A percentile compares a stretch with the other conserved stretches of the same genome.
Conservation (phyloP, 2,113 vertebrate genomes). For the Calyptomena viridis region DNA sequence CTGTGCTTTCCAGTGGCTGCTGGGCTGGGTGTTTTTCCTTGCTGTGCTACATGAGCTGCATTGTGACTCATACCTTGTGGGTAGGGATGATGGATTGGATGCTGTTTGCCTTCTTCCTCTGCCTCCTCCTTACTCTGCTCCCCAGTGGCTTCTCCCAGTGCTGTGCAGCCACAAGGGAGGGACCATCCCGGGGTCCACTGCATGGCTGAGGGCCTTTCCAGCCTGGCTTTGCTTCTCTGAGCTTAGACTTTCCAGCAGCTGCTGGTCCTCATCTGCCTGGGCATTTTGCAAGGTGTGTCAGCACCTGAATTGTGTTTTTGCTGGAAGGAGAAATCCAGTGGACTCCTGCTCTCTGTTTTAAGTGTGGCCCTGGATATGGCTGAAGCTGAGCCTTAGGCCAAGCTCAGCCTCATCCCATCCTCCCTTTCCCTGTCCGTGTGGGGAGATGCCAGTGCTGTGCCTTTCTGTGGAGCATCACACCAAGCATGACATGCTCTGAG, state of each 20-base stretch:
- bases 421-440: background rate
- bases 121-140: background rate
- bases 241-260: background rate
- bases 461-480: background rate
- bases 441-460: background rate
- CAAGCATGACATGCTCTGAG: rapidly evolving
- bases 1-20: background rate
- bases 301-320: background rate
- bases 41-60: background rate
- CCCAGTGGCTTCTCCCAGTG: background rate
- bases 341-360: background rate
- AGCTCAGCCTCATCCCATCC: background rate
- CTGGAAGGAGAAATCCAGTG: background rate
- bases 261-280: background rate
- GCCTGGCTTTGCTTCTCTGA: background rate
- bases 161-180: rapidly evolving
- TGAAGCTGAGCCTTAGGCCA: background rate
- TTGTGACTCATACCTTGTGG: background rate
- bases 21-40: background rate
- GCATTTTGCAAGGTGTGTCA: background rate
- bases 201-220: background rate
- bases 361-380: background rate
- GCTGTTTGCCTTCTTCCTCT: background rate
- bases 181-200: rapidly evolving
- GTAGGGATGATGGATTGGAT: slow-evolving; percentile 11